Evolutionary conservation across 2,797 vertebrate species (phyloP).

Genomic region (Aythya fuligula): DNA sequence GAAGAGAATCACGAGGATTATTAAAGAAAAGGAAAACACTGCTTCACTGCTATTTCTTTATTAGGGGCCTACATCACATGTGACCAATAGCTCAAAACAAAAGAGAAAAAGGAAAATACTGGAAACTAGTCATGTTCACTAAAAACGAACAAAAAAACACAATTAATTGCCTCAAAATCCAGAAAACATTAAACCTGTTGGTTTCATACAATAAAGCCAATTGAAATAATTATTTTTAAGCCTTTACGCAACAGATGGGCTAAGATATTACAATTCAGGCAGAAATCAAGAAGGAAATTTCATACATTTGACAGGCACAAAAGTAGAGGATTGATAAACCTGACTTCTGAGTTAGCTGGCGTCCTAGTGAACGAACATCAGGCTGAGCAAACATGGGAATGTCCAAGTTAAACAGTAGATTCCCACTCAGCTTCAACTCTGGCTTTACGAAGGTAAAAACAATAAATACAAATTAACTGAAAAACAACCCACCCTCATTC

Average conservation of each 20-base stretch:
- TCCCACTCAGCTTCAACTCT: not conserved
- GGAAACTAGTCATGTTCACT: not conserved
- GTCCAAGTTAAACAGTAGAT: not conserved
- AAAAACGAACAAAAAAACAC: not conserved
- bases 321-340: not conserved
- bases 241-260: not conserved
- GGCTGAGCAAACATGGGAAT: not conserved
- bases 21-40: conserved; percentile 9
- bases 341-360: not conserved
- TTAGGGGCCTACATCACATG: not conserved
- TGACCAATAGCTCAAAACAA: not conserved
- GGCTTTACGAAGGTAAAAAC: not conserved
- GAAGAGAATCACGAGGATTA: conserved; percentile 10
- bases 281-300: not conserved
- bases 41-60: not conserved
- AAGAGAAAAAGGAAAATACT: not conserved
- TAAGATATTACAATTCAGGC: not conserved
- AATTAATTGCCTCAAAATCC: not conserved
- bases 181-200: not conserved
- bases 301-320: not conserved
- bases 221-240: not conserved
- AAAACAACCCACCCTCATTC: not conserved
- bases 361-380: not conserved
- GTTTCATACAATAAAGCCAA: not conserved
- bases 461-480: not conserved